Percentiles rank a stretch among this genome's conserved stretches.
phyloP scores from a whole-genome alignment of 2,113 vertebrate genomes.

The Microcebus murinus region DNA sequence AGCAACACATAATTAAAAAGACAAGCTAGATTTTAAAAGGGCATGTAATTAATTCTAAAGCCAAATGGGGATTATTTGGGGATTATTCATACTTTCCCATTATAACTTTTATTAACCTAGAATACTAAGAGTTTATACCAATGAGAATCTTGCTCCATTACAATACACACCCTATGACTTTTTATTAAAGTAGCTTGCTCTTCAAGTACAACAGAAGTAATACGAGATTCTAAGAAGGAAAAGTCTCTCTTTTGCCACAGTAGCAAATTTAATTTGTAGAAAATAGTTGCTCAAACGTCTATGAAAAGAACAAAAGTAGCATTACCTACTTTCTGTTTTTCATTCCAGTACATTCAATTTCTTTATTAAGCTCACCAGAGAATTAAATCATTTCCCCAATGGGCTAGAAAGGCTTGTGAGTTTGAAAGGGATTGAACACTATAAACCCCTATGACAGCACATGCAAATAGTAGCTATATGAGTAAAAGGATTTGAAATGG shows the following conservation, averaged over 20 bases:
- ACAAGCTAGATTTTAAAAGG: background rate
- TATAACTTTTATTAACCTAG: background rate
- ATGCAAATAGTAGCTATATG: background rate
- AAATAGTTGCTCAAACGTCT: slow-evolving; percentile 23
- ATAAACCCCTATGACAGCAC: background rate
- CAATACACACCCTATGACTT: background rate
- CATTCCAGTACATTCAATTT: background rate
- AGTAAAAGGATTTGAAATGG: background rate
- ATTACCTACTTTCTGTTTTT: background rate
- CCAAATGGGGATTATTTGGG: background rate
- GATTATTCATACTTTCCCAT: slow-evolving; percentile 21
- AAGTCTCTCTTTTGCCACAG: background rate
- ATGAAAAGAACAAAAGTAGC: slow-evolving; percentile 21
- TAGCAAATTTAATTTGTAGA: slow-evolving; percentile 49
- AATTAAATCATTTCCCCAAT: slow-evolving; percentile 21
- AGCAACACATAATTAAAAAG: slow-evolving; percentile 30
- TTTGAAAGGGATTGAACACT: slow-evolving; percentile 1
- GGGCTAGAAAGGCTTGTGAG: background rate
- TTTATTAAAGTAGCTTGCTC: background rate
- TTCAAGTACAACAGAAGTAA: background rate
- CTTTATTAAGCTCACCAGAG: slow-evolving; percentile 6
- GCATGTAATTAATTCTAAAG: slow-evolving; percentile 43
- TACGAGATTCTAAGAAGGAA: background rate
- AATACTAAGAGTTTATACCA: background rate
- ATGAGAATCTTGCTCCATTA: background rate